Evolutionary conservation across 1,140 invertebrate species (phyloP).

Genomic region (Anadara kagoshimensis): DNA sequence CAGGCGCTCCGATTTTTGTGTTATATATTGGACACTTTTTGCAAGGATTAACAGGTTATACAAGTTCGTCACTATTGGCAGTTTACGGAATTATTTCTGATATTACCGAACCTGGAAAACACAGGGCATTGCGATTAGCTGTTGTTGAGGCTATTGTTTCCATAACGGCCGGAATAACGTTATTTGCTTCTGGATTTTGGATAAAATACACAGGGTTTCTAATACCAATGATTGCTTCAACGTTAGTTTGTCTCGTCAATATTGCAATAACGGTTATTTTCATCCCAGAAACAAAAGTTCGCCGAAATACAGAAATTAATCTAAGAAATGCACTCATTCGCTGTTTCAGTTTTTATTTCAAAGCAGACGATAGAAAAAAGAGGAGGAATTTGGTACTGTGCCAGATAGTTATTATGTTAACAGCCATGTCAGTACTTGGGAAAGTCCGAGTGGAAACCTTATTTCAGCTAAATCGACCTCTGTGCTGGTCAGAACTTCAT

Average conservation of each 20-base stretch:
- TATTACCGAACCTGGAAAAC: conserved; percentile 5
- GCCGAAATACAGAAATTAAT: no score
- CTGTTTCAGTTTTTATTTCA: no score
- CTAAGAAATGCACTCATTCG: no score
- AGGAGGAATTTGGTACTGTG: no score
- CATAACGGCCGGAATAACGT: neutral
- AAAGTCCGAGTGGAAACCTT: neutral
- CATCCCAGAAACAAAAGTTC: no score
- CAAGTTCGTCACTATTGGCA: neutral
- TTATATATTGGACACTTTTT: conserved; percentile 13
- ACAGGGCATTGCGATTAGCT: conserved; percentile 8
- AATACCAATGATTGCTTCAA: no score
- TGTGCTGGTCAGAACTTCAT: conserved; percentile 1
- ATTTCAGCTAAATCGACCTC: neutral
- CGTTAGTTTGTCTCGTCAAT: no score
- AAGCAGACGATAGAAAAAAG: no score
- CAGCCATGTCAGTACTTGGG: neutral
- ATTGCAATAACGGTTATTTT: no score
- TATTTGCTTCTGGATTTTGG: conserved; percentile 15
- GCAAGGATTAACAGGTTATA: conserved; percentile 13
- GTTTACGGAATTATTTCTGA: conserved; percentile 22
- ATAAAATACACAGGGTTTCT: conserved; percentile 3
- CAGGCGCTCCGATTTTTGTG: neutral
- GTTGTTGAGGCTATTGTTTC: conserved; percentile 6
- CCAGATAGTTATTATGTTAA: neutral